These are phyloP conservation scores for Stenchaetothrips biformis DNA, from an alignment of 2,888 invertebrate species.

Conservation along the genomic window DNA sequence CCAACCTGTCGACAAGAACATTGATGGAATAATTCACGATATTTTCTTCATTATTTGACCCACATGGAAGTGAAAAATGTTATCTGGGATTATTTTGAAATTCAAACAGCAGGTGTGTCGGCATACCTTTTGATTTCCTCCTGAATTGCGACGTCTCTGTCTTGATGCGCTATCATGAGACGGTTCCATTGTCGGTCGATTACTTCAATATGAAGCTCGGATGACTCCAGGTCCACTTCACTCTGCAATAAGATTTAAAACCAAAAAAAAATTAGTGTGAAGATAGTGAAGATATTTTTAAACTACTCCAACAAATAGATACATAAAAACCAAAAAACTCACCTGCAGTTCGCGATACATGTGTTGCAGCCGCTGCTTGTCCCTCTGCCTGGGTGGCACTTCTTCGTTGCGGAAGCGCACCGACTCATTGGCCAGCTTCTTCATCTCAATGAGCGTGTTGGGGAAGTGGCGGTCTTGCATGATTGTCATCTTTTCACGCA, in stretches of 20 bases:
- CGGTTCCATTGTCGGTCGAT: slow-evolving; percentile 86
- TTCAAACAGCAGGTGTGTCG: too few species aligned
- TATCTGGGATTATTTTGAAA: too few species aligned
- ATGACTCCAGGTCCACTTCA: slow-evolving; percentile 75
- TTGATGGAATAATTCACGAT: background rate
- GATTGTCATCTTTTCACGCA: slow-evolving; percentile 79
- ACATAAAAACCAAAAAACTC: slow-evolving; percentile 31
- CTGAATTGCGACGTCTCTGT: slow-evolving; percentile 82
- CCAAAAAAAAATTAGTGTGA: background rate
- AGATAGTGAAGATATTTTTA: slow-evolving; percentile 27
- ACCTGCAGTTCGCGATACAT: slow-evolving; percentile 79
- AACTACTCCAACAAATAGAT: background rate
- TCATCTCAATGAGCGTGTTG: slow-evolving; percentile 88
- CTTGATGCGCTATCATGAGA: slow-evolving; percentile 81
- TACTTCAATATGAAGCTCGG: slow-evolving; percentile 77
- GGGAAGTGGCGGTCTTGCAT: slow-evolving; percentile 89
- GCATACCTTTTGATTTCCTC: slow-evolving; percentile 76
- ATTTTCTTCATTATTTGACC: background rate
- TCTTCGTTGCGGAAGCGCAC: slow-evolving; percentile 92
- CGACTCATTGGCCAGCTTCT: slow-evolving; percentile 86
- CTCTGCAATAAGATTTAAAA: slow-evolving; percentile 54
- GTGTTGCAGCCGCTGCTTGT: slow-evolving; percentile 81
- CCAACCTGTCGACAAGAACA: slow-evolving; percentile 52
- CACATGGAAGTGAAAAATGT: background rate
- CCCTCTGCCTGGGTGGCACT: slow-evolving; percentile 82